Conservation (phyloP, 2,888 invertebrate genomes). For the Epirrita christyi region DNA sequence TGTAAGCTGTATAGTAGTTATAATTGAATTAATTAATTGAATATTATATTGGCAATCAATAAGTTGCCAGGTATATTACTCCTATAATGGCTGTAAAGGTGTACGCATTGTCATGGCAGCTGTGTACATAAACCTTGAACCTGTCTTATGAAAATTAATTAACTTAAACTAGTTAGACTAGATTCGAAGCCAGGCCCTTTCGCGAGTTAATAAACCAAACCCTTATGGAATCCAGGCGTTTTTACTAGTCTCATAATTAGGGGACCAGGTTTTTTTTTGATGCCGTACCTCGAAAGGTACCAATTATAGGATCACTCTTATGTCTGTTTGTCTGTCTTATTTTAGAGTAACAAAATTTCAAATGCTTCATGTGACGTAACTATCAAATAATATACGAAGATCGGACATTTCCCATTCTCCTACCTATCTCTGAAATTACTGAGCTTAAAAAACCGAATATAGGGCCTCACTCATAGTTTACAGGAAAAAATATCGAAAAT, state of each 20-base stretch:
- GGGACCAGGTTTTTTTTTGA: no score
- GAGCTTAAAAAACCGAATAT: no score
- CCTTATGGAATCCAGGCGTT: slow-evolving; percentile 5
- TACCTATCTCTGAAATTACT: no score
- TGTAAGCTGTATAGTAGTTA: neutral
- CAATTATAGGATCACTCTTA: no score
- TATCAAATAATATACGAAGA: no score
- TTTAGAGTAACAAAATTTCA: no score
- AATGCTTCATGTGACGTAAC: no score
- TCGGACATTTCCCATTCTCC: no score
- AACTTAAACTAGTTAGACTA: slow-evolving; percentile 3
- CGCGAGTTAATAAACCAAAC: slow-evolving; percentile 4
- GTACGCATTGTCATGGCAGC: slow-evolving; percentile 14
- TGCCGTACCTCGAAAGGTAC: no score
- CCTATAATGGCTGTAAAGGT: slow-evolving; percentile 5
- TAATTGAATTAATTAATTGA: slow-evolving; percentile 14
- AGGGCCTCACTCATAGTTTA: no score
- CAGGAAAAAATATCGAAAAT: no score
- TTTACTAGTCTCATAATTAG: slow-evolving; percentile 1
- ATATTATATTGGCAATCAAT: slow-evolving; percentile 2
- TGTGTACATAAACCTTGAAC: slow-evolving; percentile 15
- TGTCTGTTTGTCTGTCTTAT: no score
- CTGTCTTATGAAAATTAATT: slow-evolving; percentile 12
- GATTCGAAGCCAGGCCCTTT: neutral
- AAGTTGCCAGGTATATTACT: neutral